These are phyloP conservation scores for Cheilosia soror DNA, from an alignment of 2,888 invertebrate genomes.

Conservation along the genomic window DNA sequence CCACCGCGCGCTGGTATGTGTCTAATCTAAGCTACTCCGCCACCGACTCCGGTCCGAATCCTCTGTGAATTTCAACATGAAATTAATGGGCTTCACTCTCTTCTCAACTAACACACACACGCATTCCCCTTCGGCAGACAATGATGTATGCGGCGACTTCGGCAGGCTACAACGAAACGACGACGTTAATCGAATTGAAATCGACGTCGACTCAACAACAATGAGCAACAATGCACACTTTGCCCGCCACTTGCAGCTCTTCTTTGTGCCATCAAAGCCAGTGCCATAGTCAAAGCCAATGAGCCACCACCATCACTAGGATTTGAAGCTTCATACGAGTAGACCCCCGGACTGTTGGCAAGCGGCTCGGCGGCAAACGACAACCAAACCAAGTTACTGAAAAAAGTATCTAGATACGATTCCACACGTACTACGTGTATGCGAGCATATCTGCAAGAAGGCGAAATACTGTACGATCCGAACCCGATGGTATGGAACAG, in stretches of 20 bases:
- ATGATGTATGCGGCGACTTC: conserved; percentile 57
- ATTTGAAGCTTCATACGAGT: conserved; percentile 10
- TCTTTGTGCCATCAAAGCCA: conserved; percentile 27
- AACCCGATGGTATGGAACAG: conserved; percentile 30
- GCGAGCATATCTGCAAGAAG: conserved; percentile 49
- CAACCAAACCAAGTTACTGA: conserved; percentile 46
- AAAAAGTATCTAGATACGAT: conserved; percentile 46
- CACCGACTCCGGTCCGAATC: background rate
- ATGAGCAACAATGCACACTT: conserved; percentile 64
- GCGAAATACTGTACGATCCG: conserved; percentile 45
- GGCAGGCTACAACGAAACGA: conserved; percentile 7
- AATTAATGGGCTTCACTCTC: conserved; percentile 45
- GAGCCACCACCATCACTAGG: conserved; percentile 21
- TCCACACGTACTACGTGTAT: conserved; percentile 32
- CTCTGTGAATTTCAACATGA: conserved; percentile 40
- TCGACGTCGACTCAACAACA: conserved; percentile 66
- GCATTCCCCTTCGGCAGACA: conserved; percentile 23
- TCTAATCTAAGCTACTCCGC: conserved; percentile 3
- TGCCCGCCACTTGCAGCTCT: conserved; percentile 53
- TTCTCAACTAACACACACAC: conserved; percentile 1
- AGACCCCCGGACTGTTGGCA: conserved; percentile 12
- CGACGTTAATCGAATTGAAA: conserved; percentile 63
- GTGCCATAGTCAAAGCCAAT: conserved; percentile 25
- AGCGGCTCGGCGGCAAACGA: conserved; percentile 45
- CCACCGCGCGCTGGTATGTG: background rate